phyloP scores from a whole-genome alignment of 1,140 invertebrate genomes.

The Diploscapter pachys region DNA sequence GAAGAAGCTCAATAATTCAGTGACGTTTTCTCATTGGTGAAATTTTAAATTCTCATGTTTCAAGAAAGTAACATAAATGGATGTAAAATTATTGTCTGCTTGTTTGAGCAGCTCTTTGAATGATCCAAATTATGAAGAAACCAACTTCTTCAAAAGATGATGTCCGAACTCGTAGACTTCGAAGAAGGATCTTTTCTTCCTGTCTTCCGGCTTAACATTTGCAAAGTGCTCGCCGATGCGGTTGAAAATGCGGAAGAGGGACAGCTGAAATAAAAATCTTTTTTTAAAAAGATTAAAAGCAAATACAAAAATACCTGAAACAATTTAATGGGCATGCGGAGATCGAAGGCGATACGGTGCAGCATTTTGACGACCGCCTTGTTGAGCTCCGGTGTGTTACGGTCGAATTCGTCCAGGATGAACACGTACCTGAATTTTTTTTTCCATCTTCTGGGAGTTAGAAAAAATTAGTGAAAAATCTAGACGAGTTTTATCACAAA shows the following conservation, averaged over 20 bases:
- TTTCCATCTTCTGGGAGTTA: not conserved
- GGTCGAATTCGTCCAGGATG: slow-evolving; percentile 72
- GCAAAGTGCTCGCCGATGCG: slow-evolving; percentile 66
- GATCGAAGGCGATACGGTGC: slow-evolving; percentile 82
- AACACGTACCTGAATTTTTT: slow-evolving; percentile 69
- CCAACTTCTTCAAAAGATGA: slow-evolving; percentile 61
- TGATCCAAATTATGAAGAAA: too few relatives aligned
- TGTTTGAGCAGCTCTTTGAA: too few relatives aligned
- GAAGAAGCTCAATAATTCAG: not conserved
- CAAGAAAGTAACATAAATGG: too few relatives aligned
- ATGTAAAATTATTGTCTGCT: too few relatives aligned
- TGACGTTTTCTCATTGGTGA: not conserved
- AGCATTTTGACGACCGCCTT: slow-evolving; percentile 83
- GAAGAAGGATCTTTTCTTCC: slow-evolving; percentile 29
- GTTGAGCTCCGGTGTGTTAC: slow-evolving; percentile 74
- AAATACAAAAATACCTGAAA: slow-evolving; percentile 68
- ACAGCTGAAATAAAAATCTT: slow-evolving; percentile 39
- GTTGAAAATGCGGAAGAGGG: slow-evolving; percentile 69
- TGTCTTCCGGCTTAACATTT: slow-evolving; percentile 4
- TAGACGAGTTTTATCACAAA: too few relatives aligned
- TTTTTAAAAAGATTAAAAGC: slow-evolving; percentile 2
- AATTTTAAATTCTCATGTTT: too few relatives aligned
- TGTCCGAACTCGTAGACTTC: slow-evolving; percentile 43
- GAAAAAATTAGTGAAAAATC: not conserved
- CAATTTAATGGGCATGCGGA: slow-evolving; percentile 77